Percentiles rank a stretch among this genome's conserved stretches.
Evolutionary conservation across 1,140 invertebrate genomes (phyloP).

Genomic region (Saccostrea cuccullata): DNA sequence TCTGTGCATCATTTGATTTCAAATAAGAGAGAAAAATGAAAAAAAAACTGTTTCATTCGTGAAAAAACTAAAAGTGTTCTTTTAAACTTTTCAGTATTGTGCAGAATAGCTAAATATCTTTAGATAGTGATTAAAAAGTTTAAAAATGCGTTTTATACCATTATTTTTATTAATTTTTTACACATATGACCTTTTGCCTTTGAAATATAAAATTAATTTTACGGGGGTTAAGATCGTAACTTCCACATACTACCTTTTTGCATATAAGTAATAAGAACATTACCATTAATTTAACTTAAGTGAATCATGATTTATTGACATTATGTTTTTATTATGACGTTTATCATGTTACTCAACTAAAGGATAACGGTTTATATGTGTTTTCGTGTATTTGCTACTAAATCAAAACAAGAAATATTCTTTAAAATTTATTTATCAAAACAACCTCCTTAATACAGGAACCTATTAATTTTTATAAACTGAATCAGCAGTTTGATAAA

Average conservation of each 20-base stretch:
- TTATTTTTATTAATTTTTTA: not conserved
- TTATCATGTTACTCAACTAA: too few species aligned
- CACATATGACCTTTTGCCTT: conserved; percentile 13
- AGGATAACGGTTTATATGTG: too few species aligned
- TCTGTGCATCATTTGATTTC: too few species aligned
- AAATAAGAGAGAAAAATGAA: too few species aligned
- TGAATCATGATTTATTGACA: too few species aligned
- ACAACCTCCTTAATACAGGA: not conserved
- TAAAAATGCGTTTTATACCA: not conserved
- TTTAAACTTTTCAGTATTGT: too few species aligned
- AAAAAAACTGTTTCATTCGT: too few species aligned
- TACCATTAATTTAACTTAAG: too few species aligned
- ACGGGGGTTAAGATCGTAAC: not conserved
- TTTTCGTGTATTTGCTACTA: not conserved
- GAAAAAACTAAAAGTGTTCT: too few species aligned
- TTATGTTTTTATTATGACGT: too few species aligned
- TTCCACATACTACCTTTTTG: not conserved
- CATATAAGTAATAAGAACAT: too few species aligned
- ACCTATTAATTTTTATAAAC: not conserved
- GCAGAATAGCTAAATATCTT: too few species aligned
- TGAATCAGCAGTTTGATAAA: not conserved
- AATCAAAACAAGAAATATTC: not conserved
- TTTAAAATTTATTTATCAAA: not conserved
- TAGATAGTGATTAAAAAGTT: not conserved
- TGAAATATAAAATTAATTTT: not conserved